Conservation (phyloP, 2,113 vertebrate genomes). For the Alectura lathami region DNA sequence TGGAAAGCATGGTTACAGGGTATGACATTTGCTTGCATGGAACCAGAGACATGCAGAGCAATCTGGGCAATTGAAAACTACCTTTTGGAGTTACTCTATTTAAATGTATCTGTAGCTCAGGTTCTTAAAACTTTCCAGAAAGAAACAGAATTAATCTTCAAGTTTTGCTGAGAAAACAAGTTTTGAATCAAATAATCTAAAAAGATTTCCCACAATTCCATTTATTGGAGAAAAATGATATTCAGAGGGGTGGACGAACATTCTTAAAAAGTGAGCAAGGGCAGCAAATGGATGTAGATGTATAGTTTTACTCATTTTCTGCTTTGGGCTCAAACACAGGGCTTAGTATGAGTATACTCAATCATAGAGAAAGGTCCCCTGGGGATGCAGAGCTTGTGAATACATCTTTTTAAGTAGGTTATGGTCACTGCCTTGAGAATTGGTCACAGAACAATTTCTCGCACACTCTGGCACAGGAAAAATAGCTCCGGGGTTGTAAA, state of each 20-base stretch:
- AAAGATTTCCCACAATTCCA: neutral
- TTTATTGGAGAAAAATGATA: neutral
- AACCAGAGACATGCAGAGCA: neutral
- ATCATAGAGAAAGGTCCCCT: neutral
- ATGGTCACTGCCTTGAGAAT: neutral
- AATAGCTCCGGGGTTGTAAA: neutral
- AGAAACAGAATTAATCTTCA: neutral
- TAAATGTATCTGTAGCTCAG: neutral
- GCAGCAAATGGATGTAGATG: neutral
- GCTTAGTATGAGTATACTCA: neutral
- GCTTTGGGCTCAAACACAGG: neutral
- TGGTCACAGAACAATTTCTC: neutral
- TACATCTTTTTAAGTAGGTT: neutral
- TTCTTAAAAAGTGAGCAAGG: neutral
- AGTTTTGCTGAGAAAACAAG: neutral
- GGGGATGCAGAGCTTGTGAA: neutral
- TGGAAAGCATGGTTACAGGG: neutral
- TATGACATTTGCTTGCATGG: neutral
- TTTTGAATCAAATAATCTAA: neutral
- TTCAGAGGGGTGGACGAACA: neutral
- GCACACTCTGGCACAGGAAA: neutral
- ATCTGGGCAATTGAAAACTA: neutral
- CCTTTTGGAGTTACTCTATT: neutral
- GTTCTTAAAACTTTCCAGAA: neutral
- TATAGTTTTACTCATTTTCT: neutral